phyloP scores from a whole-genome alignment of 2,888 invertebrate species.

The Sesamia inferens region DNA sequence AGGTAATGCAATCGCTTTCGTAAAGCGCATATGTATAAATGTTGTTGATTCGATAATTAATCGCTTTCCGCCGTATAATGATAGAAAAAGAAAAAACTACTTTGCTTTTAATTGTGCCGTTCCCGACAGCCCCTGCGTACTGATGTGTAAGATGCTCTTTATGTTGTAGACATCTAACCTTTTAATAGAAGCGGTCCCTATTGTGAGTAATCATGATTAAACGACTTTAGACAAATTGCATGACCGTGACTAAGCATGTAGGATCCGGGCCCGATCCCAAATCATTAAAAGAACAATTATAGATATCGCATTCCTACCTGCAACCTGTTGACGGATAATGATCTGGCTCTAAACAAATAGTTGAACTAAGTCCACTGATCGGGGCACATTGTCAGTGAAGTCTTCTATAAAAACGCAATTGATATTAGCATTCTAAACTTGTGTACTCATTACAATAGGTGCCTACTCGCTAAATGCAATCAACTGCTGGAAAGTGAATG shows the following conservation, averaged over 20 bases:
- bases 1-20: slow-evolving; percentile 31
- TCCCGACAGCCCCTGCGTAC: slow-evolving; percentile 59
- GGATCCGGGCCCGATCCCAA: slow-evolving; percentile 83
- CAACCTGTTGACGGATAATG: slow-evolving; percentile 88
- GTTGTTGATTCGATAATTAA: slow-evolving; percentile 63
- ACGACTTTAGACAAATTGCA: slow-evolving; percentile 90
- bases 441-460: slow-evolving; percentile 39
- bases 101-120: slow-evolving; percentile 60
- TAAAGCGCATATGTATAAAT: slow-evolving; percentile 52
- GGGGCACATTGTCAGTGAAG: slow-evolving; percentile 64
- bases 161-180: slow-evolving; percentile 83
- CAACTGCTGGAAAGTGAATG: slow-evolving; percentile 40
- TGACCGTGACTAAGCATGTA: slow-evolving; percentile 89
- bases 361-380: slow-evolving; percentile 75
- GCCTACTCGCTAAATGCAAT: slow-evolving; percentile 39
- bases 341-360: slow-evolving; percentile 88
- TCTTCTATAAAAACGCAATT: slow-evolving; percentile 71
- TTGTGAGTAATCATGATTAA: slow-evolving; percentile 90
- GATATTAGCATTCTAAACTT: slow-evolving; percentile 56
- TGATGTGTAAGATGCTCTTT: slow-evolving; percentile 75
- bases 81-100: slow-evolving; percentile 58
- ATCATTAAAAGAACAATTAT: slow-evolving; percentile 90
- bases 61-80: slow-evolving; percentile 54
- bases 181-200: slow-evolving; percentile 86
- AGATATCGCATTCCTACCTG: slow-evolving; percentile 89